Percentiles rank a stretch among this genome's conserved stretches.
Conservation (phyloP, 2,888 invertebrate genomes). For the Chloromyia formosa region DNA sequence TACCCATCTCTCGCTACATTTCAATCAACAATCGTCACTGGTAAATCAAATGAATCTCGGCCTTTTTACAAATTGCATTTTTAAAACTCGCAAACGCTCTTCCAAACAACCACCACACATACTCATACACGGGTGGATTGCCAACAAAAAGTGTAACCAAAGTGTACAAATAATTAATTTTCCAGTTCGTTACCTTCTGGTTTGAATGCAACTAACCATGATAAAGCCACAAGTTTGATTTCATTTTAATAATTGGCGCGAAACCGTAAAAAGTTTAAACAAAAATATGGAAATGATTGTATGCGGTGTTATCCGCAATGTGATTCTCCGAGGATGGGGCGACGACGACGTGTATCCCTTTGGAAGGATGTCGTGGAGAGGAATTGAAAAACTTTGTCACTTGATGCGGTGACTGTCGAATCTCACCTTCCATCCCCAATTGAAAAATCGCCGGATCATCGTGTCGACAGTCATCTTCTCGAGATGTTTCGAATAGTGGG, state of each 20-base stretch:
- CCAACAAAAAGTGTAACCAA: constrained; percentile 25
- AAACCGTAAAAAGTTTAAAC: constrained; percentile 41
- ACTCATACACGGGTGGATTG: not conserved
- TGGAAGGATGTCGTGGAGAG: not conserved
- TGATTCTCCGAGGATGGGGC: not conserved
- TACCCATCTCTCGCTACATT: too few relatives aligned
- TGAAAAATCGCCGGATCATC: constrained; percentile 5
- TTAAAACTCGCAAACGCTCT: too few relatives aligned
- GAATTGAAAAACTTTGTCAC: constrained; percentile 5
- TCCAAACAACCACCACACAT: too few relatives aligned
- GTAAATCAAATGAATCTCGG: too few relatives aligned
- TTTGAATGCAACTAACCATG: constrained; percentile 44
- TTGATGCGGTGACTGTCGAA: not conserved
- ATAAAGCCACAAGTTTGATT: constrained; percentile 45
- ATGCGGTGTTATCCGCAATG: not conserved
- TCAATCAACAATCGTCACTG: too few relatives aligned
- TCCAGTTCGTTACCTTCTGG: constrained; percentile 44
- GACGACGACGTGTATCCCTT: not conserved
- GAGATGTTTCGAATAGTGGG: not conserved
- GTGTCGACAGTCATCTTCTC: not conserved
- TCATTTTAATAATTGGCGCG: constrained; percentile 45
- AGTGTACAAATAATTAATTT: constrained; percentile 45
- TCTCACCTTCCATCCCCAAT: not conserved
- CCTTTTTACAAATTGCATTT: too few relatives aligned
- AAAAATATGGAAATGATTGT: constrained; percentile 43